phyloP scores from a whole-genome alignment of 2,113 vertebrate species.

The Burhinus oedicnemus region DNA sequence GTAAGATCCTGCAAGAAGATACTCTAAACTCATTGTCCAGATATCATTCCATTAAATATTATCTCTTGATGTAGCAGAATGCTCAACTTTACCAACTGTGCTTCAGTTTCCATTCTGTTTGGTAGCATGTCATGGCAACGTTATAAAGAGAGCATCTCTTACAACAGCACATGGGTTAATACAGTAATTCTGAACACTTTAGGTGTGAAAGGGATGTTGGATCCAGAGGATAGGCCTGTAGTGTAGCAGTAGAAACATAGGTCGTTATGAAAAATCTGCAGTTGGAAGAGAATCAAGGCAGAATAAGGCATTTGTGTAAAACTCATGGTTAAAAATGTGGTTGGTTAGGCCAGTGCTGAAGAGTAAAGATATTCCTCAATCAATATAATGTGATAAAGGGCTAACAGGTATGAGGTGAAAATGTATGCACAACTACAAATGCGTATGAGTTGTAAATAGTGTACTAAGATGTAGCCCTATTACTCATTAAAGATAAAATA shows the following conservation, averaged over 20 bases:
- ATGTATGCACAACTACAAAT: not conserved
- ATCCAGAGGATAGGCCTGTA: not conserved
- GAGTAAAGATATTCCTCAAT: not conserved
- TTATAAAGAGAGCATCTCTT: not conserved
- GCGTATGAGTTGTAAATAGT: not conserved
- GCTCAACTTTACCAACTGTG: not conserved
- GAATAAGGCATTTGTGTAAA: not conserved
- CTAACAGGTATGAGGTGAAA: not conserved
- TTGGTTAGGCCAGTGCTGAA: not conserved
- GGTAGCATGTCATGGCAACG: not conserved
- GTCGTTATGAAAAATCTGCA: not conserved
- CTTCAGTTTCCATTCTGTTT: not conserved
- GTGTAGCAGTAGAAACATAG: not conserved
- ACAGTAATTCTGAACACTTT: not conserved
- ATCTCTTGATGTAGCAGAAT: not conserved
- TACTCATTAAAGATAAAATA: not conserved
- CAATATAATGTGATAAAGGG: not conserved
- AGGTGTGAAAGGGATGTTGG: not conserved
- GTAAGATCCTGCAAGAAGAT: not conserved
- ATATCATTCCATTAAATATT: not conserved
- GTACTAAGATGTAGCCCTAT: not conserved
- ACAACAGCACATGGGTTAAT: not conserved
- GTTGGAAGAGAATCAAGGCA: not conserved
- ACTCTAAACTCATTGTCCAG: not conserved
- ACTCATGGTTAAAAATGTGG: not conserved